Base-by-base conservation (phyloP, 1,140 invertebrate species). In the Notospermus geniculatus region DNA sequence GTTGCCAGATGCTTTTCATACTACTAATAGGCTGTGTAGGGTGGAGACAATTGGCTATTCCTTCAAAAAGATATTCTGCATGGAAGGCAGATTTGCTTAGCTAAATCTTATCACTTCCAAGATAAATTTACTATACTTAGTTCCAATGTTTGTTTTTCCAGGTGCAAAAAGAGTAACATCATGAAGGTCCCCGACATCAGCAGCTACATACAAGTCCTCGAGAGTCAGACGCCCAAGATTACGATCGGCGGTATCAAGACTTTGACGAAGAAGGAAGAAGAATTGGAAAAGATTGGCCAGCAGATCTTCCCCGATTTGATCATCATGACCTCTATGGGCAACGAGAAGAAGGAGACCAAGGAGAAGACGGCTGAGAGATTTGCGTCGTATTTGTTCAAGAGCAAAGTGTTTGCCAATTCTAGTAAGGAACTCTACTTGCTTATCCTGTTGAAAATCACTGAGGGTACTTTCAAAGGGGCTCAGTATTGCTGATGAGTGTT, bases 191-290 rank as follows among this genome's bases (percentile, higher is more conserved):
- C 89, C 0, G 80, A 86, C 1, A 86, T 91, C 0, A 90, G 93
- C 73, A 89, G 89, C 7, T 92, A 91, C 80, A 87, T 94, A 13
- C 91, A 92, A 84, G 92, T 95, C 5, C 81, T 93, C 62, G 88
- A 90, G 67, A 89, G 91, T 5, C 90, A 90, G 69, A 88, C 90
- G 63, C 92, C 92, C 15, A 88, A 87, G 55, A 92, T 95, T 66
- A 87, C 88, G 19, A 86, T 95, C 55, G 90, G 89, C 76, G 92
- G 92, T 28, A 66, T 63, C 22, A 85, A 86, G 29, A 92, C 92
- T 77, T 84, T 91, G 54, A 89, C 90, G 1, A 82, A 89, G n/a
- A 90, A 92, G 73, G 92, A 93, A 75, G 87, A 90, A 27, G 89
- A 92, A 73, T 92, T 95, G 80, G 84, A 90, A 63, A 81, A 89